Conservation (phyloP, 2,888 invertebrate genomes). For the Seira ritae region DNA sequence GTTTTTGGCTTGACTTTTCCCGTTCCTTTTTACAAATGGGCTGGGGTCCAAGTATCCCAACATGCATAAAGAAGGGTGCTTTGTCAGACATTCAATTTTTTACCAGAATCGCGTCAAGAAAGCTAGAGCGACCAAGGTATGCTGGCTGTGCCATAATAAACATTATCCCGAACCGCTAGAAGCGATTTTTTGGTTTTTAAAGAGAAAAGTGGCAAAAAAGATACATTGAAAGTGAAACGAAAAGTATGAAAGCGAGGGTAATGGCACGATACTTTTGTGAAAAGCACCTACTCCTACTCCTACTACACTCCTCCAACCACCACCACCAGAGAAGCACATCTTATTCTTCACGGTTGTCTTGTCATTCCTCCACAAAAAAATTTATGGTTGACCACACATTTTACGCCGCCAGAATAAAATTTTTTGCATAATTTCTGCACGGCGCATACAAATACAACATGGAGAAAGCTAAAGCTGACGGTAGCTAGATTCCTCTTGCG, state of each 20-base stretch:
- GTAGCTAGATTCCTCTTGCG: background rate
- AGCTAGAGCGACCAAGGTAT: conserved; percentile 21
- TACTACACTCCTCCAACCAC: conserved; percentile 12
- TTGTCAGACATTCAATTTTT: no score
- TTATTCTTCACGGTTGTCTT: conserved; percentile 60
- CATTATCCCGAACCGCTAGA: conserved; percentile 35
- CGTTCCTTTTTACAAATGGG: conserved; percentile 21
- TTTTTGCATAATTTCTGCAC: conserved; percentile 63
- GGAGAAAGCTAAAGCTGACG: conserved; percentile 14
- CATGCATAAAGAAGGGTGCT: background rate
- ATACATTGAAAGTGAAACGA: background rate
- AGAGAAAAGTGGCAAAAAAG: background rate
- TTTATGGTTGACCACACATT: conserved; percentile 68
- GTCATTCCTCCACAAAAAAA: conserved; percentile 51
- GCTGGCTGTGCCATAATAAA: conserved; percentile 32
- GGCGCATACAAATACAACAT: conserved; percentile 54
- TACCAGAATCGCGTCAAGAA: no score
- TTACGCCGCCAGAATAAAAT: conserved; percentile 64
- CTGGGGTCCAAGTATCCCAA: conserved; percentile 27
- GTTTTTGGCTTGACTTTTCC: conserved; percentile 17
- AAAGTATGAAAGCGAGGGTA: conserved; percentile 12
- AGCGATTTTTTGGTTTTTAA: conserved; percentile 18
- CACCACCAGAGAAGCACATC: background rate
- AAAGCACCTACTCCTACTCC: background rate
- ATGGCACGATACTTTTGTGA: conserved; percentile 11